Evolutionary conservation across 2,888 invertebrate genomes (phyloP).

Genomic region (Athrips mouffetella): DNA sequence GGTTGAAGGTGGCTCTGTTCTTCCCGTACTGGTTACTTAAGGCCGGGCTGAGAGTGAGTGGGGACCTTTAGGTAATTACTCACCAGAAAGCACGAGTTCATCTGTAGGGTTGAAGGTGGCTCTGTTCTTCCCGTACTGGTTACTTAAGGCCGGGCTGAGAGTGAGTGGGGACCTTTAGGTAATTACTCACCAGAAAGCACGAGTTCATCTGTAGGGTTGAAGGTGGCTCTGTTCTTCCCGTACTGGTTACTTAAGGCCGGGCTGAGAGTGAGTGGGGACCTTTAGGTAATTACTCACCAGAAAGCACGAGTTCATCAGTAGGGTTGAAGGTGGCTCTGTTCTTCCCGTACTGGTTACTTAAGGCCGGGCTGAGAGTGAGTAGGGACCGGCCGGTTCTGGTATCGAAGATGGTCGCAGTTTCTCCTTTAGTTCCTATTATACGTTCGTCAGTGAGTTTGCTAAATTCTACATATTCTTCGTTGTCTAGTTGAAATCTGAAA

Average conservation of each 20-base stretch:
- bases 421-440: conserved; percentile 92
- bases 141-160: too few relatives aligned
- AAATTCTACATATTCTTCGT: conserved; percentile 95
- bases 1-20: too few relatives aligned
- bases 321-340: conserved; percentile 97
- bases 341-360: conserved; percentile 94
- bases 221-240: conserved; percentile 89
- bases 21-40: too few relatives aligned
- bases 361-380: conserved; percentile 85
- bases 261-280: too few relatives aligned
- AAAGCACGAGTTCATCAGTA: conserved; percentile 94
- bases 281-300: conserved; percentile 77
- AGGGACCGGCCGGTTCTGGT: conserved; percentile 86
- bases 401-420: conserved; percentile 93
- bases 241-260: conserved; percentile 97
- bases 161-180: too few relatives aligned
- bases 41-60: too few relatives aligned
- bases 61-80: too few relatives aligned
- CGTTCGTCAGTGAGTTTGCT: conserved; percentile 90
- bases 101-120: too few relatives aligned
- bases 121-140: too few relatives aligned
- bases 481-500: conserved; percentile 83
- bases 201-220: not conserved
- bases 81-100: too few relatives aligned
- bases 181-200: too few relatives aligned